Base-by-base conservation (phyloP, 2,113 vertebrate species). In the Zapus hudsonius region DNA sequence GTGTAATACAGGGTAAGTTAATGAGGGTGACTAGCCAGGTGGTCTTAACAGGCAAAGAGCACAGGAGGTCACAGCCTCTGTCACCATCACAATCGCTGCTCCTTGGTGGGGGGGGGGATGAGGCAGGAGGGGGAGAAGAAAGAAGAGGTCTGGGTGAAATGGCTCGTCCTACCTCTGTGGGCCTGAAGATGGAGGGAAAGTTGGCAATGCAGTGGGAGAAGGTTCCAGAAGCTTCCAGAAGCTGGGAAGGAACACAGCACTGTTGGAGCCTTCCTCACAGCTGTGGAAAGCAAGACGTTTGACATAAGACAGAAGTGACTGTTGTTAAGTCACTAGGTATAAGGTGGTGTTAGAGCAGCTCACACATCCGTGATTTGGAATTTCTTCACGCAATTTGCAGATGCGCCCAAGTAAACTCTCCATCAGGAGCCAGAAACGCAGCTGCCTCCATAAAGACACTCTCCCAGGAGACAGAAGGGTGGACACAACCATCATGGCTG, bases 141-240 rank as follows among this genome's bases (percentile, higher is more conserved):
- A 20, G 2, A 22, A 27, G 27, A 6, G 0, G 5, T 3, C 1
- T 1, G 1, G 0, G 10, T 1, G 0, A 19, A 1, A 20, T 29
- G 38, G 27, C 4, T 31, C 10, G 2, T 12, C 61, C 81, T 2
- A 2, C 0, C 42, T 8, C 0, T 0, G 25, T 38, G 1, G 42
- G 61, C 16, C 36, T 25, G 25, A 33, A 31, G 75, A 7, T 2
- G 2, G 36, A 44, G 38, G 64, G 57, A 23, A 27, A 0, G 22
- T 7, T 15, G 12, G 11, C 1, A 0, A 1, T 40, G 16, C 27
- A 8, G 4, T 42, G 59, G 33, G 5, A 0, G 11, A 23, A 10
- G 78, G 70, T 0, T n/a, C n/a, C n/a, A n/a, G n/a, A n/a, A 10
- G 47, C 74, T 31, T 61, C 67, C 5, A n/a, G 57, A 17, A 19